Conservation (phyloP, 2,888 invertebrate genomes). For the Archaeoteleia sp. region DNA sequence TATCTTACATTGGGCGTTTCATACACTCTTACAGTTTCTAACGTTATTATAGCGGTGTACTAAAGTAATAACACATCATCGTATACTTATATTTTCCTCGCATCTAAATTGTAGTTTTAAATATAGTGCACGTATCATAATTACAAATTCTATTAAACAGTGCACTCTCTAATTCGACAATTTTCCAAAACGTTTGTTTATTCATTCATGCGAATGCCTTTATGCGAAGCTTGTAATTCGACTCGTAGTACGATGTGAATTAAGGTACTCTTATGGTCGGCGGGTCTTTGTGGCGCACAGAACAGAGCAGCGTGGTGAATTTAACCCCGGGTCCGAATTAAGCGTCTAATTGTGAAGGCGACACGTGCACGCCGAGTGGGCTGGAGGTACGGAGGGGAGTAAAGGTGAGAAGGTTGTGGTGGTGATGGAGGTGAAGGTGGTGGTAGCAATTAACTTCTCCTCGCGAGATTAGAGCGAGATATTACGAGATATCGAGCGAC, state of each 20-base stretch:
- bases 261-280: conserved; percentile 29
- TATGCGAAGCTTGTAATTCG: conserved; percentile 25
- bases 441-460: conserved; percentile 74
- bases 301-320: conserved; percentile 43
- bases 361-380: conserved; percentile 58
- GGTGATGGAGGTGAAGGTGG: conserved; percentile 44
- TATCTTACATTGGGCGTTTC: too few species aligned
- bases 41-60: too few species aligned
- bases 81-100: too few species aligned
- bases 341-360: conserved; percentile 67
- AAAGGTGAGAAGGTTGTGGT: conserved; percentile 51
- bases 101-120: too few species aligned
- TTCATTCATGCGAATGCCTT: conserved; percentile 21
- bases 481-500: conserved; percentile 75
- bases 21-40: too few species aligned
- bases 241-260: conserved; percentile 13
- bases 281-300: conserved; percentile 38
- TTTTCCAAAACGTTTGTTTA: conserved; percentile 33
- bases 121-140: too few species aligned
- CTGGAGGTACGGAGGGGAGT: conserved; percentile 37
- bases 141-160: too few species aligned
- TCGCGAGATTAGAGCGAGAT: conserved; percentile 74
- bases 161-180: too few species aligned
- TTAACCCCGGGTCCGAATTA: conserved; percentile 53
- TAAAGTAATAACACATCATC: too few species aligned